Evolutionary conservation across 2,888 invertebrate genomes (phyloP).

Genomic region (Oligia latruncula): DNA sequence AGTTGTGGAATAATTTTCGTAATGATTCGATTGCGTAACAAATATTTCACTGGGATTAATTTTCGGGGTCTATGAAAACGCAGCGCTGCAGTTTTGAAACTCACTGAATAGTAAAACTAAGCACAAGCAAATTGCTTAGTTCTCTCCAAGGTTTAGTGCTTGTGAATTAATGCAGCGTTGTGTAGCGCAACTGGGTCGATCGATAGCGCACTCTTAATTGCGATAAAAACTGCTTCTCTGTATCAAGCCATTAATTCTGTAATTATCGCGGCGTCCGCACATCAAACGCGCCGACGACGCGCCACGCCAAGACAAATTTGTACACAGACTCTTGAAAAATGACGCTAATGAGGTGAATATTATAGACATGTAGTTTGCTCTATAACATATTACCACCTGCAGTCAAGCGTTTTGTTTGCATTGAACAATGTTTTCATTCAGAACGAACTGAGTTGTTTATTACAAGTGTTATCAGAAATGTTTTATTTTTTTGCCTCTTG

Average conservation of each 20-base stretch:
- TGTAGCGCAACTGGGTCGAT: slow-evolving; percentile 75
- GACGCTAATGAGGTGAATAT: slow-evolving; percentile 69
- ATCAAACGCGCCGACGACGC: slow-evolving; percentile 83
- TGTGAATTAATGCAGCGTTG: slow-evolving; percentile 74
- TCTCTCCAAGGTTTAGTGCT: slow-evolving; percentile 76
- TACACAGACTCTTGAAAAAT: slow-evolving; percentile 69
- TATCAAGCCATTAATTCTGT: slow-evolving; percentile 82
- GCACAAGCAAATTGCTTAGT: slow-evolving; percentile 64
- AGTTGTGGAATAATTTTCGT: slow-evolving; percentile 15
- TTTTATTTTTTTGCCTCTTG: slow-evolving; percentile 53
- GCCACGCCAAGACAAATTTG: slow-evolving; percentile 73
- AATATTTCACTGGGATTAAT: background rate
- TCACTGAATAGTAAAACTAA: slow-evolving; percentile 76
- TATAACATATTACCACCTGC: slow-evolving; percentile 58
- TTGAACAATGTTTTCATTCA: slow-evolving; percentile 41
- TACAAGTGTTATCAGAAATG: slow-evolving; percentile 49
- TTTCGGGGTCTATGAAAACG: slow-evolving; percentile 24
- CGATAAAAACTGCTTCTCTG: slow-evolving; percentile 83
- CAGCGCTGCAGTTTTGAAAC: slow-evolving; percentile 74
- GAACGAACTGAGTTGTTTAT: slow-evolving; percentile 46
- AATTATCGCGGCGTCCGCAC: slow-evolving; percentile 81
- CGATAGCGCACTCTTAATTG: slow-evolving; percentile 82
- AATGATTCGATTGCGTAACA: slow-evolving; percentile 4
- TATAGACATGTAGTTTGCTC: slow-evolving; percentile 50
- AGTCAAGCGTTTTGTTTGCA: slow-evolving; percentile 41